phyloP scores from a whole-genome alignment of 2,888 invertebrate species.

The Caenorhabditis japonica region DNA sequence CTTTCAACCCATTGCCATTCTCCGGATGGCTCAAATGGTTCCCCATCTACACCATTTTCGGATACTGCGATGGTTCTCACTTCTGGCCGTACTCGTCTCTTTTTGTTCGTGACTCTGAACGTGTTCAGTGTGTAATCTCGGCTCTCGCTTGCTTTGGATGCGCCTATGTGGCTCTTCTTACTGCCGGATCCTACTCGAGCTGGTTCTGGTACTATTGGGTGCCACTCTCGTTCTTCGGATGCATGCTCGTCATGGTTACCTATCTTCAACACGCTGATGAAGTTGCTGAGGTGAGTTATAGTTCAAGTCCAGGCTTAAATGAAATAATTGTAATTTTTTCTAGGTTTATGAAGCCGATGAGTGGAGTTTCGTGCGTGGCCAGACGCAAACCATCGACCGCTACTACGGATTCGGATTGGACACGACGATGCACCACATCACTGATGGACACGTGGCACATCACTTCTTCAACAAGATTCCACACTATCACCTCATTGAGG shows the following conservation, averaged over 20 bases:
- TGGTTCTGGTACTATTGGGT: constrained; percentile 70
- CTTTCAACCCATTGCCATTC: constrained; percentile 66
- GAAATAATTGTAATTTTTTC: neutral
- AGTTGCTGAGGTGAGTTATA: constrained; percentile 59
- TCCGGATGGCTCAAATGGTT: constrained; percentile 74
- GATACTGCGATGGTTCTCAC: constrained; percentile 73
- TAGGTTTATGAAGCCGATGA: constrained; percentile 65
- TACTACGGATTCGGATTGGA: constrained; percentile 63
- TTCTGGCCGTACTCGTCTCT: constrained; percentile 72
- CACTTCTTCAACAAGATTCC: constrained; percentile 74
- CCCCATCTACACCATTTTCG: constrained; percentile 72
- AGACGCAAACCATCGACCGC: constrained; percentile 63
- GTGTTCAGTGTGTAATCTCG: constrained; percentile 71
- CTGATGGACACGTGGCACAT: constrained; percentile 72
- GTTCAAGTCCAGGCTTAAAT: neutral
- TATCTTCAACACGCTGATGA: constrained; percentile 69
- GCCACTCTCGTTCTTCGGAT: constrained; percentile 67
- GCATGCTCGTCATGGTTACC: constrained; percentile 69
- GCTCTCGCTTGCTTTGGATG: constrained; percentile 61
- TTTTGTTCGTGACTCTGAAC: constrained; percentile 68
- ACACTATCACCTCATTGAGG: constrained; percentile 72
- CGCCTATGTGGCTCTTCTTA: constrained; percentile 61
- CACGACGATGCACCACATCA: constrained; percentile 61
- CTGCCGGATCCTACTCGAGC: constrained; percentile 56
- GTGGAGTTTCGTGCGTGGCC: constrained; percentile 66